Evolutionary conservation across 1,140 invertebrate genomes (phyloP), one percentile per base, ranked within the genome.

Genomic region (Panagrolaimus sp.): DNA sequence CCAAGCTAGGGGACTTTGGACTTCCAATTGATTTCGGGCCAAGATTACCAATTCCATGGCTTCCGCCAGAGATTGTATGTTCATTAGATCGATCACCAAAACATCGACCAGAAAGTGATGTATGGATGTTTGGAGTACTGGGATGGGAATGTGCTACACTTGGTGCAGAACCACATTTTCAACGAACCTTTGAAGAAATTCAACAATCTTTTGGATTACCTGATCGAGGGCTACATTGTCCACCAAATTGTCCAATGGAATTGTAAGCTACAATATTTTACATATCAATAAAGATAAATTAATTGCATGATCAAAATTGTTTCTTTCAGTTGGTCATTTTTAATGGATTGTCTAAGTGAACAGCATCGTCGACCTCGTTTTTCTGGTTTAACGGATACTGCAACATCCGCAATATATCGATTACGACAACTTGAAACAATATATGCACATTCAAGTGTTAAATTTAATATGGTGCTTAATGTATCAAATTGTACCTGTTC

Each of bases 1-100:
- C 77, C 14, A 79, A 79, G 63, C 65, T 79, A 11, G 77, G 77
- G 16, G 77, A 79, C 70, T 79, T 79, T 65, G 77, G 73, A 7
- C 68, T 74, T 38, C 73, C 73, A 8, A 75, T 75, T 53, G 77
- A 79, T 46, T 79, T 79, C 61, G 77, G 77, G 4, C 78, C 78
- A 20, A 70, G 78, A 13, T 67, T 79, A 23, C 77, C 77, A 1
- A 79, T 79, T 65, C 77, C 77, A 1, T 79, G 77, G 77, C 72
- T 79, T 5, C 77, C 77, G 4, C 77, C 77, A 16, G 77, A 78
- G 64, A 80, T 78, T 65, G 78, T 80, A 9, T 80, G 78, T 65
- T 74, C 77, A n/a, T 47, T 74, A 38, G 76, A 78, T 61, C 69
- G 74, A 43, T 27, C 38, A 13, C 62, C 72, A 31, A 78, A 76